These are phyloP conservation scores for Xylota sylvarum DNA, from an alignment of 2,888 invertebrate species.

Conservation along the genomic window DNA sequence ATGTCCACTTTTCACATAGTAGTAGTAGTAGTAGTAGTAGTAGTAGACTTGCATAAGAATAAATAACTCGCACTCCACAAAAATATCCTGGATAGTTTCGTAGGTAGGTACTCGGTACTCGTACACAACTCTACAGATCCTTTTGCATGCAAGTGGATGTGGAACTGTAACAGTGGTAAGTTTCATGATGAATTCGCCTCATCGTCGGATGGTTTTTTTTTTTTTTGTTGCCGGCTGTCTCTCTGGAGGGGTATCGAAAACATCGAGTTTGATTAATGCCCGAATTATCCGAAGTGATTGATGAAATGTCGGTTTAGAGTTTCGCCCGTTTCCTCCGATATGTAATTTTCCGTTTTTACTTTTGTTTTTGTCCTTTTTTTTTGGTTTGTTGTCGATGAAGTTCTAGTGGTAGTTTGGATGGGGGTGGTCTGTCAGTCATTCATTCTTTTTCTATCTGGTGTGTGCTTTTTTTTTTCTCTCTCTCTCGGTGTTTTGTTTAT, in stretches of 20 bases:
- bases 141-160: neutral
- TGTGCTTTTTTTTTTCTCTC: conserved; percentile 2
- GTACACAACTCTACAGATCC: neutral
- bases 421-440: conserved; percentile 50
- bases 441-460: conserved; percentile 16
- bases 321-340: conserved; percentile 70
- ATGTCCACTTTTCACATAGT: conserved; percentile 31
- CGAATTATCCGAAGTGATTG: conserved; percentile 79
- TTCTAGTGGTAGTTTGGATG: conserved; percentile 18
- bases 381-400: conserved; percentile 25
- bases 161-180: conserved; percentile 64
- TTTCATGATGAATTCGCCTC: conserved; percentile 67
- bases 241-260: conserved; percentile 66
- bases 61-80: conserved; percentile 39
- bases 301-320: conserved; percentile 79
- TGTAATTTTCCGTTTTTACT: conserved; percentile 57
- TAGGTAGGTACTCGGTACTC: no score
- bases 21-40: no score
- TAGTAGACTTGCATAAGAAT: conserved; percentile 46
- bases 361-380: conserved; percentile 28
- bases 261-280: conserved; percentile 79
- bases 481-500: conserved; percentile 18
- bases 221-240: conserved; percentile 44
- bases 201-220: conserved; percentile 41
- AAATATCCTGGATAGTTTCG: neutral